These are phyloP conservation scores for Bombyx mori DNA, from an alignment of 1,140 invertebrate species.

Conservation along the genomic window ASM3026992v2 NC_085121.1:17739501-17740000, in stretches of 20 bases:
- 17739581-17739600: slow-evolving; percentile 85
- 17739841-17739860: slow-evolving; percentile 6
- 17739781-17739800: background rate
- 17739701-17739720: slow-evolving; percentile 49
- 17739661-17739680: slow-evolving; percentile 70
- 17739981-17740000: too few species aligned
- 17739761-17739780: slow-evolving; percentile 14
- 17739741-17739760: slow-evolving; percentile 20
- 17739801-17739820: slow-evolving; percentile 2
- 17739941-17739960: slow-evolving; percentile 45
- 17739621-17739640: slow-evolving; percentile 69
- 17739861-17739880: slow-evolving; percentile 12
- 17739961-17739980: too few species aligned
- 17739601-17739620: slow-evolving; percentile 78
- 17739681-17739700: slow-evolving; percentile 63
- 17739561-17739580: slow-evolving; percentile 75
- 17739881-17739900: slow-evolving; percentile 29
- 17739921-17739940: slow-evolving; percentile 25
- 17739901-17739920: slow-evolving; percentile 33
- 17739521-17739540: slow-evolving; percentile 77
- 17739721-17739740: slow-evolving; percentile 18
- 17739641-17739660: slow-evolving; percentile 66
- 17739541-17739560: slow-evolving; percentile 77
- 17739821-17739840: slow-evolving; percentile 3
- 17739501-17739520: slow-evolving; percentile 77